phyloP scores from a whole-genome alignment of 2,797 vertebrate species.

The Gouania willdenowi region DNA sequence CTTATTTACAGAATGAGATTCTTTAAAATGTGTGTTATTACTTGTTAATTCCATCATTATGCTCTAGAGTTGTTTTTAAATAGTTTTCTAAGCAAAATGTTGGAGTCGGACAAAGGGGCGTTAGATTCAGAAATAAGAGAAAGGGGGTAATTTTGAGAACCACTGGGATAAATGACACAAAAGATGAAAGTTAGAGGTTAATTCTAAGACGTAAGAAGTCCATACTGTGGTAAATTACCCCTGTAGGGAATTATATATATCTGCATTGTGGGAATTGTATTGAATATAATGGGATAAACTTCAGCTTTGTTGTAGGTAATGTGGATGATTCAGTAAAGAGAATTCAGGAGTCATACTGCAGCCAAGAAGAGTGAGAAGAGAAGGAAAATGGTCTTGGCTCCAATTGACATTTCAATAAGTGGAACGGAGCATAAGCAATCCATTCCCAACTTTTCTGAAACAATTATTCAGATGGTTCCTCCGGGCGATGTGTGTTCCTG shows the following conservation, averaged over 20 bases:
- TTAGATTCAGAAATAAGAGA: no score
- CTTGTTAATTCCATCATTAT: no score
- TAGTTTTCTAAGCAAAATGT: no score
- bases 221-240: not conserved
- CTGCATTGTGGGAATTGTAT: not conserved
- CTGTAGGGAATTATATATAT: not conserved
- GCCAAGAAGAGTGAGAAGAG: constrained; percentile 36
- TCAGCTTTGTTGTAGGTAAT: constrained; percentile 5
- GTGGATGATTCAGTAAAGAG: no score
- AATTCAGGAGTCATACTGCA: constrained; percentile 12
- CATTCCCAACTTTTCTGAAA: constrained; percentile 99
- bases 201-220: no score
- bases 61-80: no score
- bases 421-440: constrained; percentile 98
- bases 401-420: constrained; percentile 99
- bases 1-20: no score
- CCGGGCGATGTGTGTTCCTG: constrained; percentile 98
- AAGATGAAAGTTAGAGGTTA: constrained; percentile 13
- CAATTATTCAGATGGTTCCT: constrained; percentile 99
- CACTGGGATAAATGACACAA: constrained; percentile 32
- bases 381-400: constrained; percentile 83
- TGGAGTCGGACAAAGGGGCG: no score
- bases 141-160: no score
- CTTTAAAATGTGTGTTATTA: no score
- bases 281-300: constrained; percentile 6